A percentile compares a stretch with the other conserved stretches of the same genome.
Evolutionary conservation across 2,888 invertebrate genomes (phyloP).

Genomic region (Papilio protenor): DNA sequence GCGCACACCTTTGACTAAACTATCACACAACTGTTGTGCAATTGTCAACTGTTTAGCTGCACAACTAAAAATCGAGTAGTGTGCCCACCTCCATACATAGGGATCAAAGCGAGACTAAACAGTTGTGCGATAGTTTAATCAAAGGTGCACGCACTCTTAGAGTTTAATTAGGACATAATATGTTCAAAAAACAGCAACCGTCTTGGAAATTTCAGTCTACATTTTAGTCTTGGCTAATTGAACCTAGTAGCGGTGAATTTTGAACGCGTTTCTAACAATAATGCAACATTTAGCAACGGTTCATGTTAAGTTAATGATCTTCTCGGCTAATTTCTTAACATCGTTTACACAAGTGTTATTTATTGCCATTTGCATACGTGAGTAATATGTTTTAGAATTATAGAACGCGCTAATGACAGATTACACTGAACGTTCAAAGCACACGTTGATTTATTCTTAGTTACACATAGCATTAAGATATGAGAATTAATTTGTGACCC

Average conservation of each 20-base stretch:
- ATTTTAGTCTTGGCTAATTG: neutral
- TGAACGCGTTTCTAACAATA: constrained; percentile 38
- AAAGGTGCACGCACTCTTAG: neutral
- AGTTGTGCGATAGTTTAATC: too few species aligned
- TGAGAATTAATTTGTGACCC: neutral
- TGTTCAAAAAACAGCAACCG: neutral
- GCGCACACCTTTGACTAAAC: too few species aligned
- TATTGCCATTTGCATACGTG: constrained; percentile 52
- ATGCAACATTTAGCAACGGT: constrained; percentile 47
- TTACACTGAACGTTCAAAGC: neutral
- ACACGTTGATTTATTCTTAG: neutral
- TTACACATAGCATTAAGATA: neutral
- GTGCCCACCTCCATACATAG: too few species aligned
- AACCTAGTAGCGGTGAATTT: neutral
- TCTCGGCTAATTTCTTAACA: constrained; percentile 52
- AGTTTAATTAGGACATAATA: neutral
- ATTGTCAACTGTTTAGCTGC: too few species aligned
- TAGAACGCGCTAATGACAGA: constrained; percentile 36
- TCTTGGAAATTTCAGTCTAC: neutral
- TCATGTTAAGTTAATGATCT: constrained; percentile 47
- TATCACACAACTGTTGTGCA: too few species aligned
- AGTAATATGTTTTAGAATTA: constrained; percentile 45
- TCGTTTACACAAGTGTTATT: constrained; percentile 49
- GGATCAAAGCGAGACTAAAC: too few species aligned
- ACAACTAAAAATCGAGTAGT: too few species aligned